phyloP scores from a whole-genome alignment of 2,113 vertebrate species.

The Micronisus gabar region DNA sequence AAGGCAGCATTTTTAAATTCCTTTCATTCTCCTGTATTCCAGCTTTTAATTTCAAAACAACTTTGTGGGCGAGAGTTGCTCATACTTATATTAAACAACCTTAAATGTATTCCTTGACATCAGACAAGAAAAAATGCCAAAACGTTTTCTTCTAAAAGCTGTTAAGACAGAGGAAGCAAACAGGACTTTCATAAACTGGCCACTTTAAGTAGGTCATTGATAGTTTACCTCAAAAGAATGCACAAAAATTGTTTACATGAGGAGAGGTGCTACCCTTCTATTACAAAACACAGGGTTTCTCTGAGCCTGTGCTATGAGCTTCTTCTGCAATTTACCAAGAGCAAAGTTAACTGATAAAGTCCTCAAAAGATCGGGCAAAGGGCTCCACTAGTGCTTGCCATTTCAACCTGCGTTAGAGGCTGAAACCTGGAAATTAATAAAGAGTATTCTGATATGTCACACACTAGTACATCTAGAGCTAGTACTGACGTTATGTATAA shows the following conservation, averaged over 20 bases:
- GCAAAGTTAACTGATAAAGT: background rate
- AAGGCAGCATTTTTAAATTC: slow-evolving; percentile 33
- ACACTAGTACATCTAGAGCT: background rate
- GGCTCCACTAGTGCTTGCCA: background rate
- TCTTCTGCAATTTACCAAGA: background rate
- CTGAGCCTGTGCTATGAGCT: background rate
- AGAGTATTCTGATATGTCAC: background rate
- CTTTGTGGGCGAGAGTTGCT: background rate
- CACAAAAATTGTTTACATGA: background rate
- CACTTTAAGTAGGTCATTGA: background rate
- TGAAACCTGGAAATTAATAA: background rate
- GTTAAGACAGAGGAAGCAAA: background rate
- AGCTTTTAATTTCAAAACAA: slow-evolving; percentile 35
- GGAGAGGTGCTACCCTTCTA: background rate
- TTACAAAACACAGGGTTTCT: background rate
- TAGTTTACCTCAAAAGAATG: background rate
- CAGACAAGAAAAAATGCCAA: background rate
- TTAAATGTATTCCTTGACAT: background rate
- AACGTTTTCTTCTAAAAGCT: background rate
- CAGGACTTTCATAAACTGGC: background rate
- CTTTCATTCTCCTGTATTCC: slow-evolving; percentile 9
- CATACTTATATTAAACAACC: background rate
- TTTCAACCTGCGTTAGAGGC: accelerated
- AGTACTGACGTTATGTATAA: background rate
- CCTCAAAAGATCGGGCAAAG: background rate